phyloP scores from a whole-genome alignment of 2,888 invertebrate genomes.

The Epinotia nisella region DNA sequence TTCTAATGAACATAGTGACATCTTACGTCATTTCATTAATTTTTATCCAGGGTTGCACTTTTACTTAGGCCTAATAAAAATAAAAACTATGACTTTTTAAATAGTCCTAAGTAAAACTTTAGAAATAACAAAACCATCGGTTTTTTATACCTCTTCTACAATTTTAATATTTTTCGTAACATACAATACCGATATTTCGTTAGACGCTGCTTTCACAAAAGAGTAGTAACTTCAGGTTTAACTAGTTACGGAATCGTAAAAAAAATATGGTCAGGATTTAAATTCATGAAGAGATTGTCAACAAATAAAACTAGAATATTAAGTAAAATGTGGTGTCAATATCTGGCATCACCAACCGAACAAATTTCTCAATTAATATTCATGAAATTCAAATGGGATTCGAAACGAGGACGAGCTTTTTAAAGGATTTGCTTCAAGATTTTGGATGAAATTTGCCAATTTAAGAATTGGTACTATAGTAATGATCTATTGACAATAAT shows the following conservation, averaged over 20 bases:
- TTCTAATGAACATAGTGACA: no score
- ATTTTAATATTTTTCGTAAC: no score
- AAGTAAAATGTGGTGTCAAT: slow-evolving; percentile 35
- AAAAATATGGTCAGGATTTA: slow-evolving; percentile 22
- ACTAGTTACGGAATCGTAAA: background rate
- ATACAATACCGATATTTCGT: no score
- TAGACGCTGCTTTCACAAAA: background rate
- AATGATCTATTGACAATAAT: background rate
- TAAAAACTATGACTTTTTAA: no score
- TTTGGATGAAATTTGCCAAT: slow-evolving; percentile 26
- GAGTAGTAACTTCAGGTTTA: background rate
- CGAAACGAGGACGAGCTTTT: slow-evolving; percentile 53
- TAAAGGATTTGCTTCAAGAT: slow-evolving; percentile 43
- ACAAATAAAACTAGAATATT: slow-evolving; percentile 41
- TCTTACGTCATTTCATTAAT: no score
- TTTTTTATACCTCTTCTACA: no score
- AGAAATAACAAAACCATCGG: no score
- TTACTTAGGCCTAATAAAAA: no score
- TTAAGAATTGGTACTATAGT: slow-evolving; percentile 13
- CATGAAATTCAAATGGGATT: slow-evolving; percentile 69
- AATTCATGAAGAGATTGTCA: slow-evolving; percentile 35
- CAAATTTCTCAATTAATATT: slow-evolving; percentile 63
- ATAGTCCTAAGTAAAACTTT: no score
- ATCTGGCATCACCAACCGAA: slow-evolving; percentile 49
- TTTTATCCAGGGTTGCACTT: no score